Evolutionary conservation across 2,113 vertebrate genomes (phyloP), one percentile per base, ranked within the genome.

Genomic region (Morone saxatilis): DNA sequence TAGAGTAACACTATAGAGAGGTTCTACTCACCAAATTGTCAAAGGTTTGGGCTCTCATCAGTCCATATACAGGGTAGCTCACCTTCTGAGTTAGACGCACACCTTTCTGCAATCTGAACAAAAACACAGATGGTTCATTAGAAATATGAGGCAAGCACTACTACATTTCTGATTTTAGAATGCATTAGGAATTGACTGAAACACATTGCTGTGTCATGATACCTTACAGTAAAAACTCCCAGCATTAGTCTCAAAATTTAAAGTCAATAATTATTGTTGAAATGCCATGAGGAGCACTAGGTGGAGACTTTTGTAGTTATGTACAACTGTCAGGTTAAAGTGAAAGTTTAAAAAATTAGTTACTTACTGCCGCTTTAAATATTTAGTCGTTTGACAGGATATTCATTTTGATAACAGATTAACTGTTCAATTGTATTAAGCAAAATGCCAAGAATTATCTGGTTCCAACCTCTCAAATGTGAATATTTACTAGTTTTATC

Each of bases 61-160:
- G 89, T 59, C 93, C 93, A 5, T 96, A 94, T 0, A 90, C 89
- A 0, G 95, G 92, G 74, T 97, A 97, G 81, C 98, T 97, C 0
- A 91, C 89, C 89, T 98, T 98, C 92, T 97, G 96, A 0, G 96
- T 94, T 0, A 97, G 94, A 66, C 76, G 95, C 60, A 94, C 84
- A 65, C 96, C 96, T 75, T 94, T 96, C 90, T 97, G 97, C 87
- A 98, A 91, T 92, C 97, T 99, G 92, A 38, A 5, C 47, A 54
- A 61, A 16, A n/a, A 11, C 47, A 45, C 41, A 25, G 7, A 60
- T 19, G 5, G 4, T n/a, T 1, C 6, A 31, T 51, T 5, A 51
- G 1, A 45, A 48, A 67, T 10, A 7, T 41, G 45, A 47, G 5
- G 22, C n/a, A 62, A 14, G 16, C 47, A 63, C 10, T 1, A 68